Evolutionary conservation across 2,888 invertebrate genomes (phyloP).

Genomic region (Lampropteryx suffumata): DNA sequence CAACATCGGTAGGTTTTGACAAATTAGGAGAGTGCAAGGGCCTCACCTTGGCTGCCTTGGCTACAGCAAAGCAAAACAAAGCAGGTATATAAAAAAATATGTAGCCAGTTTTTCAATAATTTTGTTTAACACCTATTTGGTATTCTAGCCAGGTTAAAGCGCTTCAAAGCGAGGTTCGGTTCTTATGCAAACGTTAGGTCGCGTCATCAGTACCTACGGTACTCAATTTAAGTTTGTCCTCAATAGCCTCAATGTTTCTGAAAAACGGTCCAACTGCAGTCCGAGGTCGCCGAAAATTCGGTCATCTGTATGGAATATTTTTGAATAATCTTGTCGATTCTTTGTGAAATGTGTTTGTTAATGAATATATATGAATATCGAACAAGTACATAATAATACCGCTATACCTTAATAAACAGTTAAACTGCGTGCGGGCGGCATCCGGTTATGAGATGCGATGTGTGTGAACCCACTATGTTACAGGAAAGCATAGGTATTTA

Average conservation of each 20-base stretch:
- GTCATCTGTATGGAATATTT: slow-evolving; percentile 26
- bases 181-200: slow-evolving; percentile 67
- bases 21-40: too few species aligned
- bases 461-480: slow-evolving; percentile 14
- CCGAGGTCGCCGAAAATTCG: slow-evolving; percentile 36
- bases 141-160: slow-evolving; percentile 54
- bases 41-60: too few species aligned
- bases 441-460: slow-evolving; percentile 20
- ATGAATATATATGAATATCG: too few species aligned
- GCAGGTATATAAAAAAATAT: too few species aligned
- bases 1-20: too few species aligned
- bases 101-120: slow-evolving; percentile 2
- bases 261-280: slow-evolving; percentile 36
- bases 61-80: too few species aligned
- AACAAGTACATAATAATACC: slow-evolving; percentile 17
- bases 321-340: slow-evolving; percentile 16
- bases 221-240: slow-evolving; percentile 27
- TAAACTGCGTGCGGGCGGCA: slow-evolving; percentile 12
- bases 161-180: slow-evolving; percentile 43
- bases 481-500: slow-evolving; percentile 20
- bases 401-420: slow-evolving; percentile 27
- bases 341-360: slow-evolving; percentile 17
- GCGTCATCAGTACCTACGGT: slow-evolving; percentile 4
- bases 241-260: slow-evolving; percentile 45
- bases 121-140: slow-evolving; percentile 35